phyloP scores from a whole-genome alignment of 2,888 invertebrate species.

The Molanna angustata region DNA sequence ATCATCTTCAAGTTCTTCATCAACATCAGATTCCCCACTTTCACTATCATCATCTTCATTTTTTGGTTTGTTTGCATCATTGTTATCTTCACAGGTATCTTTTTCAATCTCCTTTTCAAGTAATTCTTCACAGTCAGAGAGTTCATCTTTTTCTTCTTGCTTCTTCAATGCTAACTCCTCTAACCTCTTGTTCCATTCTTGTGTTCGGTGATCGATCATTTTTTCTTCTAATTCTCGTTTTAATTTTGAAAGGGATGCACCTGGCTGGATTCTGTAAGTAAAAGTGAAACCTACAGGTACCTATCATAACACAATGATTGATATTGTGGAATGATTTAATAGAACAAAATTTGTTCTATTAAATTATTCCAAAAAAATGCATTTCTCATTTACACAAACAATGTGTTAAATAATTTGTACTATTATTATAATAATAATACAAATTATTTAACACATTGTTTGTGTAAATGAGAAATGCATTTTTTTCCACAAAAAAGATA shows the following conservation, averaged over 20 bases:
- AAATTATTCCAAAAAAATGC: too few relatives aligned
- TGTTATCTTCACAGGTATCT: conserved; percentile 37
- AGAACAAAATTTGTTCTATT: too few relatives aligned
- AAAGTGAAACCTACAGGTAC: too few relatives aligned
- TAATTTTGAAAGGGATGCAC: conserved; percentile 67
- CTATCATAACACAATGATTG: too few relatives aligned
- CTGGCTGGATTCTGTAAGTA: conserved; percentile 57
- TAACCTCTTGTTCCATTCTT: conserved; percentile 66
- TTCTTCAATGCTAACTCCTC: conserved; percentile 48
- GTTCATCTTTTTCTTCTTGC: conserved; percentile 47
- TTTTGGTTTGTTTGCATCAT: conserved; percentile 43
- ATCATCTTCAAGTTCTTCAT: conserved; percentile 45
- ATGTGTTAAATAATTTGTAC: too few relatives aligned
- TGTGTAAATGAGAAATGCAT: too few relatives aligned
- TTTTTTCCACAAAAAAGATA: too few relatives aligned
- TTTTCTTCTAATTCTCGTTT: conserved; percentile 67
- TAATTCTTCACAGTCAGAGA: conserved; percentile 42
- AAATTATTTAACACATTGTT: too few relatives aligned
- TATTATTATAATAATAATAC: too few relatives aligned
- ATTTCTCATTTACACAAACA: too few relatives aligned
- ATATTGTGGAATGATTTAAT: too few relatives aligned
- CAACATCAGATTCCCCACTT: conserved; percentile 52
- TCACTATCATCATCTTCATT: conserved; percentile 45
- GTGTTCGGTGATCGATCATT: conserved; percentile 67
- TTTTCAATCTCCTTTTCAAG: conserved; percentile 48